Evolutionary conservation across 2,113 vertebrate species (phyloP).

Genomic region (Salminus brasiliensis): DNA sequence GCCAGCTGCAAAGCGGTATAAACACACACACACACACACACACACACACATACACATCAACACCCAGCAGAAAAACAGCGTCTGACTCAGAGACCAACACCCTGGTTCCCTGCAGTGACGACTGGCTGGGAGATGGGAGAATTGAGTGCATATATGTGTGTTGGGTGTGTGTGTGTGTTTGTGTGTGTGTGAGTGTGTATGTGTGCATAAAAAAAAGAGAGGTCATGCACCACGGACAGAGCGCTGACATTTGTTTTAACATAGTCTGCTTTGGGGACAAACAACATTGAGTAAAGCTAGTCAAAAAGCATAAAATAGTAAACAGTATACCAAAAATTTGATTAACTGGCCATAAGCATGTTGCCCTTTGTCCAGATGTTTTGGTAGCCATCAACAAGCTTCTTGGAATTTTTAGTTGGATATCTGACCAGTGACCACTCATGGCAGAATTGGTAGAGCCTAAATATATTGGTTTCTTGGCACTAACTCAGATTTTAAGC

Average conservation of each 20-base stretch:
- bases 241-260: not conserved
- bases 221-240: not conserved
- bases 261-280: not conserved
- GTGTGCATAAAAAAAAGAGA: not conserved
- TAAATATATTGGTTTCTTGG: no score
- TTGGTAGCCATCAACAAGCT: no score
- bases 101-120: constrained; percentile 20
- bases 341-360: no score
- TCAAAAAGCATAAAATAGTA: no score
- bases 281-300: not conserved
- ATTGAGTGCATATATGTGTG: not conserved
- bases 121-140: not conserved
- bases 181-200: not conserved
- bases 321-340: no score
- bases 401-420: no score
- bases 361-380: no score
- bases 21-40: constrained; percentile 32
- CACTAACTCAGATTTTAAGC: no score
- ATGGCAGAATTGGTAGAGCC: no score
- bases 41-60: constrained; percentile 34
- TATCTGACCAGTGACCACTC: no score
- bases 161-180: not conserved
- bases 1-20: constrained; percentile 44
- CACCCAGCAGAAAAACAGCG: constrained; percentile 27
- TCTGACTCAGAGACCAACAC: constrained; percentile 35